phyloP scores from a whole-genome alignment of 2,797 vertebrate genomes.

The Amblyraja radiata region DNA sequence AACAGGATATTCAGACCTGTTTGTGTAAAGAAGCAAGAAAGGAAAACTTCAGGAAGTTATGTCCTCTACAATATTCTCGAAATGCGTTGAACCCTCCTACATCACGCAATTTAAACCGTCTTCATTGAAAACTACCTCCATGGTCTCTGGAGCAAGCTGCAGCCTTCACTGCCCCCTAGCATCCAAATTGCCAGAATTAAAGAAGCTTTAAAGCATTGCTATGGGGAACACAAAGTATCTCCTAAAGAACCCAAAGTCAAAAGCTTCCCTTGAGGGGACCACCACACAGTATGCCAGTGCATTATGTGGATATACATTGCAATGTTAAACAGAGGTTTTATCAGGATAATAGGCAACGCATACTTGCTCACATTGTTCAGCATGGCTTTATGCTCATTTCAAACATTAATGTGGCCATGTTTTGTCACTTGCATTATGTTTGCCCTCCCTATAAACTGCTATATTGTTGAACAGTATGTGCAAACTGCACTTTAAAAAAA shows the following conservation, averaged over 20 bases:
- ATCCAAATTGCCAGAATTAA: conserved; percentile 43
- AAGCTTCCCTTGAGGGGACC: conserved; percentile 38
- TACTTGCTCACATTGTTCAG: background rate
- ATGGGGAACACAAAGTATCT: conserved; percentile 42
- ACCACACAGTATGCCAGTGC: conserved; percentile 39
- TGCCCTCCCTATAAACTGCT: background rate
- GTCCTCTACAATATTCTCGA: conserved; percentile 48
- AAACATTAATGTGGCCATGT: background rate
- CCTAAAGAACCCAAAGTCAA: conserved; percentile 40
- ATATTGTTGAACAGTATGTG: background rate
- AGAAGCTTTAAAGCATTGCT: conserved; percentile 47
- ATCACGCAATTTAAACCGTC: conserved; percentile 49
- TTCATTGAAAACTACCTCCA: conserved; percentile 42
- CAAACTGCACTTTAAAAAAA: background rate
- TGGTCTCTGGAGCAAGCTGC: conserved; percentile 38
- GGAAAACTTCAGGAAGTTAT: conserved; percentile 43
- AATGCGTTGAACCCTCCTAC: conserved; percentile 49
- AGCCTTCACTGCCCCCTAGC: conserved; percentile 24
- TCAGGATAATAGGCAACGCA: conserved; percentile 35
- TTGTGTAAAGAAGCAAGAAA: conserved; percentile 41
- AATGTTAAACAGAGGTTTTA: conserved; percentile 42
- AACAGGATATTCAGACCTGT: conserved; percentile 55
- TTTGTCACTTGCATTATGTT: background rate
- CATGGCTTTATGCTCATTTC: background rate
- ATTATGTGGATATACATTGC: conserved; percentile 37